A percentile compares a stretch with the other conserved stretches of the same genome.
phyloP scores from a whole-genome alignment of 2,888 invertebrate genomes.

The Trisateles emortualis region DNA sequence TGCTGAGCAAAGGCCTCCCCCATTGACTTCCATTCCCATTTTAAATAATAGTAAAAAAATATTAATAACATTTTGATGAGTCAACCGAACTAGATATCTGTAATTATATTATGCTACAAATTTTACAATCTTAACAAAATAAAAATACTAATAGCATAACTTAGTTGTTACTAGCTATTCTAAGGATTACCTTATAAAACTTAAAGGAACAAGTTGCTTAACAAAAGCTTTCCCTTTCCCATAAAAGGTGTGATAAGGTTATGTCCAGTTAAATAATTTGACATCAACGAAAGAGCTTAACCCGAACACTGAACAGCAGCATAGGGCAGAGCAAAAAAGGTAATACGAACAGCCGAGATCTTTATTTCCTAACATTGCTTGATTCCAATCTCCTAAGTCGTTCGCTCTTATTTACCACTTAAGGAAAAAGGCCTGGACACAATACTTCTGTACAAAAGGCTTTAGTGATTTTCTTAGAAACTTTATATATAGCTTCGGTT shows the following conservation, averaged over 20 bases:
- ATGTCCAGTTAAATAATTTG: neutral
- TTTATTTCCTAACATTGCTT: slow-evolving; percentile 11
- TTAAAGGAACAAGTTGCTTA: too few species aligned
- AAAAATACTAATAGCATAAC: too few species aligned
- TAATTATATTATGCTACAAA: too few species aligned
- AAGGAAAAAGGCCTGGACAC: slow-evolving; percentile 14
- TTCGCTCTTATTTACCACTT: slow-evolving; percentile 18
- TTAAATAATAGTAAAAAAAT: too few species aligned
- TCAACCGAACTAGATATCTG: too few species aligned
- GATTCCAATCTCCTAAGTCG: slow-evolving; percentile 12
- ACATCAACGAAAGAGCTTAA: neutral
- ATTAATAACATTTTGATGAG: too few species aligned
- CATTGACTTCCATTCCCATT: too few species aligned
- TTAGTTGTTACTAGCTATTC: too few species aligned
- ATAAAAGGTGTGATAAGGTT: neutral
- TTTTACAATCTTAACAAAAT: too few species aligned
- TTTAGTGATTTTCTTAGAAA: slow-evolving; percentile 33
- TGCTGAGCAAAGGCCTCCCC: too few species aligned
- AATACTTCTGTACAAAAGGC: slow-evolving; percentile 19
- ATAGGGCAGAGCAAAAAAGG: slow-evolving; percentile 4
- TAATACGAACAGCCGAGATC: slow-evolving; percentile 3
- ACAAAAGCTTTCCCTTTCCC: neutral
- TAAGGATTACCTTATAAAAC: too few species aligned
- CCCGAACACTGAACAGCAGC: neutral
- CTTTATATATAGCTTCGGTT: slow-evolving; percentile 5